Evolutionary conservation across 2,888 invertebrate species (phyloP).

Genomic region (Cheilosia impressa): DNA sequence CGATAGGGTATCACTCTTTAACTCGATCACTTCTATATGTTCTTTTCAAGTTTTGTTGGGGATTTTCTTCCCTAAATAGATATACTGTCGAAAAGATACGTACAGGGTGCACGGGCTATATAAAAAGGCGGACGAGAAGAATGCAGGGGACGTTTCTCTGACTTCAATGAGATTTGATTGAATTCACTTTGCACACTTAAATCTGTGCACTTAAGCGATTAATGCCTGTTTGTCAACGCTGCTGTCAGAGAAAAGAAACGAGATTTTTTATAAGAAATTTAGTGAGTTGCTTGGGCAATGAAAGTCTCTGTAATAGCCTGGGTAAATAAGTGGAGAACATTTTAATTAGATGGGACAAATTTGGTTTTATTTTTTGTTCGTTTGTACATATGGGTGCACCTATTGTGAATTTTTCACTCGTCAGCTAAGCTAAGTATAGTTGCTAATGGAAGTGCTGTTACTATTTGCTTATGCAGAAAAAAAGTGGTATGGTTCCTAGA

Average conservation of each 20-base stretch:
- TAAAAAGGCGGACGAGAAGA: background rate
- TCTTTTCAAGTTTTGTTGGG: slow-evolving; percentile 6
- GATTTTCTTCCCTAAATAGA: slow-evolving; percentile 21
- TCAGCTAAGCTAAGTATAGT: too few relatives aligned
- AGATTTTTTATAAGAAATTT: slow-evolving; percentile 39
- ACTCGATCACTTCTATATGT: background rate
- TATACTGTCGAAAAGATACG: slow-evolving; percentile 11
- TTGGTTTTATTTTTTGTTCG: background rate
- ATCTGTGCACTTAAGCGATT: slow-evolving; percentile 65
- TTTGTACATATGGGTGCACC: too few relatives aligned
- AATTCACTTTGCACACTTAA: slow-evolving; percentile 74
- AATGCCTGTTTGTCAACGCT: slow-evolving; percentile 58
- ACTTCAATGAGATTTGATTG: slow-evolving; percentile 72
- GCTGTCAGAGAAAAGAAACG: slow-evolving; percentile 25
- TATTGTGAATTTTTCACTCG: too few relatives aligned
- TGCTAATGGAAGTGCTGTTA: too few relatives aligned
- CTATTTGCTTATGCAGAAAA: too few relatives aligned
- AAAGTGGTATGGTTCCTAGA: too few relatives aligned
- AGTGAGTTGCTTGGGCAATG: slow-evolving; percentile 36
- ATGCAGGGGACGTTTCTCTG: slow-evolving; percentile 30
- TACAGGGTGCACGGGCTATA: slow-evolving; percentile 29
- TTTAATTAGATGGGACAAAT: slow-evolving; percentile 21
- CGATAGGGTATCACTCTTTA: background rate
- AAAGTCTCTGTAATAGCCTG: slow-evolving; percentile 2
- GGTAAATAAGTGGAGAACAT: slow-evolving; percentile 20